Percentiles rank a stretch among this genome's conserved stretches.
Conservation (phyloP, 2,888 invertebrate species). For the Polydrusus pterygomalis region DNA sequence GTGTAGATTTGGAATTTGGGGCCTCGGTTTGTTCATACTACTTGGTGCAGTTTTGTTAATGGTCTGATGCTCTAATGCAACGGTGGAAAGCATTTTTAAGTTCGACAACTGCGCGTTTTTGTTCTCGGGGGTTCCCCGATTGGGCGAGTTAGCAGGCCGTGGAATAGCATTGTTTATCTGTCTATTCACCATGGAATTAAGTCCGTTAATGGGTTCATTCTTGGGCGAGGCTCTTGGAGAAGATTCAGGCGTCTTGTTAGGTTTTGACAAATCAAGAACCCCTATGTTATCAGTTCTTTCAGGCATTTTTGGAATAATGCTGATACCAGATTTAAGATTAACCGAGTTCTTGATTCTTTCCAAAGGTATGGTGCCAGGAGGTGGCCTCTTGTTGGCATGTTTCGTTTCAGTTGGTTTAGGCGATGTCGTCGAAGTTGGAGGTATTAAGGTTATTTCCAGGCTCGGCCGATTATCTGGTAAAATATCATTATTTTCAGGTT, state of each 20-base stretch:
- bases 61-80: slow-evolving; percentile 67
- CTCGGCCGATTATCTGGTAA: slow-evolving; percentile 67
- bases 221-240: slow-evolving; percentile 67
- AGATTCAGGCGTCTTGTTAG: slow-evolving; percentile 61
- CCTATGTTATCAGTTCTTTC: slow-evolving; percentile 73
- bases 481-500: slow-evolving; percentile 61
- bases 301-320: slow-evolving; percentile 67
- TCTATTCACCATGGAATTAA: slow-evolving; percentile 55
- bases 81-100: slow-evolving; percentile 74
- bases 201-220: slow-evolving; percentile 61
- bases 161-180: slow-evolving; percentile 52
- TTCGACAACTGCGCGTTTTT: slow-evolving; percentile 70
- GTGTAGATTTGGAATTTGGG: slow-evolving; percentile 68
- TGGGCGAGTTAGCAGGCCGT: slow-evolving; percentile 42
- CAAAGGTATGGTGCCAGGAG: slow-evolving; percentile 75
- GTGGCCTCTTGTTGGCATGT: slow-evolving; percentile 70
- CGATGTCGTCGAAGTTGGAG: slow-evolving; percentile 58
- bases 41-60: slow-evolving; percentile 60
- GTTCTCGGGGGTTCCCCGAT: slow-evolving; percentile 56
- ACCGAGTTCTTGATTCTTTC: slow-evolving; percentile 72
- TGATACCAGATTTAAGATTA: slow-evolving; percentile 65
- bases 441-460: slow-evolving; percentile 70
- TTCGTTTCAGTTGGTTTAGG: slow-evolving; percentile 50
- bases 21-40: slow-evolving; percentile 61
- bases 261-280: slow-evolving; percentile 74